A percentile compares a stretch with the other conserved stretches of the same genome.
Evolutionary conservation across 2,113 vertebrate genomes (phyloP).

Genomic region (Callospermophilus lateralis): DNA sequence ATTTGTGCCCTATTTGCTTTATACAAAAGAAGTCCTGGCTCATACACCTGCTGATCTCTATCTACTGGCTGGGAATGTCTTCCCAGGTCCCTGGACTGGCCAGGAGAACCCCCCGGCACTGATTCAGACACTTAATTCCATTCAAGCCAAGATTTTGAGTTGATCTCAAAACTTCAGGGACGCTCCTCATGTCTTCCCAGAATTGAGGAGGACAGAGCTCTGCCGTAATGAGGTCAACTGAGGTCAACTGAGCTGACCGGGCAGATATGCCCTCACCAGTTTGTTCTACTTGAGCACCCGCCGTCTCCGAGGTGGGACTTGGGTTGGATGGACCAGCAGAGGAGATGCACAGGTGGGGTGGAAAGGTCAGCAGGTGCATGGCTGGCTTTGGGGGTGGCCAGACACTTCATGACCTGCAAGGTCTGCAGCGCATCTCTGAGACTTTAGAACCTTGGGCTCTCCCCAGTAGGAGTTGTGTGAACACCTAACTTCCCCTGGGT

Average conservation of each 20-base stretch:
- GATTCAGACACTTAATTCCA: background rate
- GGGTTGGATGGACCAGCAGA: background rate
- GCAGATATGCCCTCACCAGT: background rate
- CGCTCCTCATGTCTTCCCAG: background rate
- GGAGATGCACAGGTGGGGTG: background rate
- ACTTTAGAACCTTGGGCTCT: background rate
- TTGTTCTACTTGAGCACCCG: too few species aligned
- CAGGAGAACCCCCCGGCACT: background rate
- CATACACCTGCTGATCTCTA: background rate
- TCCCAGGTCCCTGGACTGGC: background rate
- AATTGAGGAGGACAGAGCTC: background rate
- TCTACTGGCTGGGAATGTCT: background rate
- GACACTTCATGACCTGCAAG: too few species aligned
- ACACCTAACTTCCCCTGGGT: background rate
- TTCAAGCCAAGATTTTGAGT: background rate
- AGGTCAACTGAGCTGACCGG: rapidly evolving
- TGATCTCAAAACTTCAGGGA: background rate
- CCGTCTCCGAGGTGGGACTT: rapidly evolving
- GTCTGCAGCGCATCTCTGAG: background rate
- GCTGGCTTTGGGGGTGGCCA: rapidly evolving
- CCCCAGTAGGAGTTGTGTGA: background rate
- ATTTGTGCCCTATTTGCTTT: background rate
- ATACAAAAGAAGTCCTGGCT: background rate
- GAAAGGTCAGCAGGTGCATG: rapidly evolving
- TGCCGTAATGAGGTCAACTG: background rate